Percentiles rank a stretch among this genome's conserved stretches.
Evolutionary conservation across 2,113 vertebrate genomes (phyloP).

Genomic region (Nyctereutes procyonoides): DNA sequence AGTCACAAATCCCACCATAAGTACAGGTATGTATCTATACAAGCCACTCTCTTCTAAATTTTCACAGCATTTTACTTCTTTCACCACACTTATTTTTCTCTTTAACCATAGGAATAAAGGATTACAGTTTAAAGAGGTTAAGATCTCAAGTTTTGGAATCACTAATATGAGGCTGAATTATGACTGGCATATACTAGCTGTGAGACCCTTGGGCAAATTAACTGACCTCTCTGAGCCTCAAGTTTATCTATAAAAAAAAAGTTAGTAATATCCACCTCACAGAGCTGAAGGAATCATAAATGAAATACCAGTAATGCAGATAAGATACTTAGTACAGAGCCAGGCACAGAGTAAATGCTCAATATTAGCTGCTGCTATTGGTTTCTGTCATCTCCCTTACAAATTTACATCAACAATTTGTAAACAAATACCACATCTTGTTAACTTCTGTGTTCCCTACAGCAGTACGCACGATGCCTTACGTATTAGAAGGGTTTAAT

Average conservation of each 20-base stretch:
- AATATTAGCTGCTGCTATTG: neutral
- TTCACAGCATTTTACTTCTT: constrained; percentile 4
- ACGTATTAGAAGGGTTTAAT: neutral
- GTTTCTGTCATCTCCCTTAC: neutral
- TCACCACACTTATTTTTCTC: constrained; percentile 30
- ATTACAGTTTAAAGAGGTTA: neutral
- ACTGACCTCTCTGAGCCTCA: neutral
- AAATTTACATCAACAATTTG: neutral
- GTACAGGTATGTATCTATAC: neutral
- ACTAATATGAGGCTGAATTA: neutral
- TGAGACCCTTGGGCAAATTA: constrained; percentile 5
- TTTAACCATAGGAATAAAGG: neutral
- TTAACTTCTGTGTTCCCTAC: constrained; percentile 8
- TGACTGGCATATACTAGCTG: neutral
- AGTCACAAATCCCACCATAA: constrained; percentile 26
- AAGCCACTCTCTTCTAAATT: neutral
- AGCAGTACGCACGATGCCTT: neutral
- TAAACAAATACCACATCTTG: neutral
- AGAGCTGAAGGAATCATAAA: neutral
- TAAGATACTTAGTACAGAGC: neutral
- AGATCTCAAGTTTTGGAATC: neutral
- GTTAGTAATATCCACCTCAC: neutral
- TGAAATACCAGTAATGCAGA: neutral
- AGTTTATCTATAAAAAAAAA: constrained; percentile 47
- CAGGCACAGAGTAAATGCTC: neutral